Evolutionary conservation across 2,888 invertebrate genomes (phyloP), one percentile per base, ranked within the genome.

Genomic region (Dromius quadrimaculatus): DNA sequence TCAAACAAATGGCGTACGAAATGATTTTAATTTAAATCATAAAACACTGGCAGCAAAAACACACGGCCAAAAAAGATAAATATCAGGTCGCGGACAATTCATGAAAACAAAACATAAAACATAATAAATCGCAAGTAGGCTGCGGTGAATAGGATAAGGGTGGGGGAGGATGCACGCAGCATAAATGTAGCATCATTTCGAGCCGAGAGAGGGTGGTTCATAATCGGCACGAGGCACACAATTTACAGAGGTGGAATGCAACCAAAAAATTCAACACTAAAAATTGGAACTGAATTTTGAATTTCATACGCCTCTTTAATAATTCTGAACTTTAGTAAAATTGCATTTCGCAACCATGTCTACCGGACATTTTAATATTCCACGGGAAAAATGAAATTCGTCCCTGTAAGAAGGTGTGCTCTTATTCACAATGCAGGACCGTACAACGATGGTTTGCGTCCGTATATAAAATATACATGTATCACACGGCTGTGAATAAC

Each of bases 401-500:
- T n/a, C 1, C 15, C 41, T 41, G 15, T 9, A 2, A 15, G 41
- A 41, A 41, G 41, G 41, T 41, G 41, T 15, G 41, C 41, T 20
- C 20, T n/a, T 15, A 22, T 47, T 6, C 20, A 47, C 9, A 20
- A 20, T 5, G 19, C 34, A 59, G 59, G 36, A 34, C 50, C 50
- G 50, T 54, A 59, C 34, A 34, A n/a, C 34, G n/a, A 15, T 11
- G 11, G 34, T 59, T 34, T 59, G 47, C 19, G 28, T 23, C 11
- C 43, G 15, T 28, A 34, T 59, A 41, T 68, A 59, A 68, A 68
- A 68, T 68, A 59, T 68, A 68, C 59, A 59, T 68, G 68, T 68
- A 68, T 45, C 41, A 57, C 32, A 32, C 32, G 75, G 76, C 73
- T 73, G 73, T 74, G 74, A 76, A 78, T 76, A 78, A 76, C 77